A percentile compares a stretch with the other conserved stretches of the same genome.
Evolutionary conservation across 2,113 vertebrate species (phyloP).

Genomic region (Xyliphius kryptos): DNA sequence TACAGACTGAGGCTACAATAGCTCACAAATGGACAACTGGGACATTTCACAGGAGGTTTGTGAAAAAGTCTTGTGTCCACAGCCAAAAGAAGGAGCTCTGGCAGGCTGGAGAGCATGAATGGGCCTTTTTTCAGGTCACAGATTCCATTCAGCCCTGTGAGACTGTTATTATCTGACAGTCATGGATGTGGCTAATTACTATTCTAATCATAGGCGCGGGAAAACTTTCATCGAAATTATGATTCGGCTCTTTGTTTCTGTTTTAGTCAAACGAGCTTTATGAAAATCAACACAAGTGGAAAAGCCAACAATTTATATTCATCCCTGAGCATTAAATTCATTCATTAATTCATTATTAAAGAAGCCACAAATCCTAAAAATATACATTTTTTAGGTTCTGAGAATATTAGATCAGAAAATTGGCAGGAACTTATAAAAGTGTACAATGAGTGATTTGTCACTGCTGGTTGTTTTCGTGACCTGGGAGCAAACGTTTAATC

Average conservation of each 20-base stretch:
- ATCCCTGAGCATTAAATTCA: too few species aligned
- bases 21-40: conserved; percentile 73
- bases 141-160: conserved; percentile 84
- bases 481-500: too few species aligned
- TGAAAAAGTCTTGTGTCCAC: conserved; percentile 86
- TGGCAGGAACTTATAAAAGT: too few species aligned
- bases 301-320: too few species aligned
- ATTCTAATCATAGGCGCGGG: conserved; percentile 89
- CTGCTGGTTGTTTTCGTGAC: too few species aligned
- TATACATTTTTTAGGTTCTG: too few species aligned
- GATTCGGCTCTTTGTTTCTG: conserved; percentile 46
- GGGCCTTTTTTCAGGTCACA: conserved; percentile 93
- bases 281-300: too few species aligned
- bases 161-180: conserved; percentile 90
- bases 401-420: too few species aligned
- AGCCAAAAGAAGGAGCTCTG: conserved; percentile 81
- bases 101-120: conserved; percentile 88
- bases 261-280: not conserved
- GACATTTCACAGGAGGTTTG: conserved; percentile 77
- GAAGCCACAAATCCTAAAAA: too few species aligned
- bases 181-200: conserved; percentile 97
- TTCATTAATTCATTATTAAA: too few species aligned
- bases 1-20: conserved; percentile 69
- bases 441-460: too few species aligned
- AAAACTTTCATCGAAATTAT: conserved; percentile 86